Evolutionary conservation across 1,140 invertebrate species (phyloP).

Genomic region (Cecropterus lyciades): DNA sequence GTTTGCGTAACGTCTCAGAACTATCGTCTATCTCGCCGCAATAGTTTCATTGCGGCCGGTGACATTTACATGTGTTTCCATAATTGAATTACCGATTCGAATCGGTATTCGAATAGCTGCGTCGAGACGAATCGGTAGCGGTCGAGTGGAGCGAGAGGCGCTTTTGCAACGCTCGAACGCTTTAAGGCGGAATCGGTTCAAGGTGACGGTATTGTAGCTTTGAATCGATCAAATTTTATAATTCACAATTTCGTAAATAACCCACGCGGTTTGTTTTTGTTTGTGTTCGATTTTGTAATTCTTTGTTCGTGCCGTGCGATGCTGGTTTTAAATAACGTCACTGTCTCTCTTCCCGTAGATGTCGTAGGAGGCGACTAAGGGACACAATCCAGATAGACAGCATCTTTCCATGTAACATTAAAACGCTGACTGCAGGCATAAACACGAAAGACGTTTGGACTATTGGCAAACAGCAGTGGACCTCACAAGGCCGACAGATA

Average conservation of each 20-base stretch:
- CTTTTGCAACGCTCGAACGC: conserved; percentile 58
- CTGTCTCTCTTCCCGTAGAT: no score
- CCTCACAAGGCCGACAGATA: no score
- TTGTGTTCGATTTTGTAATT: neutral
- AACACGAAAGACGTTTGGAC: no score
- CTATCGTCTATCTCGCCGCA: conserved; percentile 46
- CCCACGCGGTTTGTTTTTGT: conserved; percentile 15
- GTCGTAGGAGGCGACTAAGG: no score
- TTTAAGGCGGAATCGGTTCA: conserved; percentile 58
- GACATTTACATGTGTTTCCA: conserved; percentile 74
- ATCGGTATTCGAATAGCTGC: conserved; percentile 55
- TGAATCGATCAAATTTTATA: conserved; percentile 51
- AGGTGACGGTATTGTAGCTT: conserved; percentile 50
- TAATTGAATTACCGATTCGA: conserved; percentile 70
- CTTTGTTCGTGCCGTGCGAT: no score
- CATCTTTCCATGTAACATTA: no score
- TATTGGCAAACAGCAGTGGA: no score
- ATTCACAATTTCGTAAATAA: conserved; percentile 40
- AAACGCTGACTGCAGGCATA: no score
- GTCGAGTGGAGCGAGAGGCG: conserved; percentile 24
- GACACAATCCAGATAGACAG: no score
- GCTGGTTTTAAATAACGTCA: no score
- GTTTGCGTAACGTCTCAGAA: conserved; percentile 55
- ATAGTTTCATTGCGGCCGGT: conserved; percentile 57
- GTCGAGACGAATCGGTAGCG: conserved; percentile 40